Evolutionary conservation across 2,888 invertebrate species (phyloP), one percentile per base, ranked within the genome.

Genomic region (Metalampra italica): DNA sequence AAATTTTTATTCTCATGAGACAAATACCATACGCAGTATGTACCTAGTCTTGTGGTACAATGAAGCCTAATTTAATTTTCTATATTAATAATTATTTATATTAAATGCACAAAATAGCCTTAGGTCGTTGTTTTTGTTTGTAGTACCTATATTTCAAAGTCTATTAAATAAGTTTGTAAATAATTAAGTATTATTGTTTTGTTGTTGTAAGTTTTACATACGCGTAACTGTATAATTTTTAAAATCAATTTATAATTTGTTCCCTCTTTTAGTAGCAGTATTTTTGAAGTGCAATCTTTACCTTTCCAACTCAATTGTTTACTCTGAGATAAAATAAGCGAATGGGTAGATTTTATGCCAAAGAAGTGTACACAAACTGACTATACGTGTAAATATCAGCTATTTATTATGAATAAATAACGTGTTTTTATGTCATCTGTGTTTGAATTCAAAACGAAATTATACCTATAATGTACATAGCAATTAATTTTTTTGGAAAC

Each of bases 261-360:
- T 54, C 55, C 57, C 53, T 55, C 62, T 56, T 59, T 60, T 63
- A 65, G 53, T 65, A 67, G 61, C 82, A 83, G 82, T 84, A 84
- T 85, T 83, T 80, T 79, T 72, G 67, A 74, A 79, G 86, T 85
- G 86, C 86, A 86, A 86, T 87, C 72, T 71, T 64, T 64, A 57
- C 70, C 58, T 57, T 52, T 54, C 50, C 22, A 5, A 22, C 22
- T 22, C 22, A 5, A 62, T 55, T 53, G 58, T 64, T n/a, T n/a
- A 51, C 54, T 60, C 53, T 62, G 63, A 66, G 55, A 57, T 64
- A 56, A 52, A 49, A 54, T 55, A 60, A 62, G 62, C 60, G 67
- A 71, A 78, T 78, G 81, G 72, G 79, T 85, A 84, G 84, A 71
- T 77, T 71, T 73, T 74, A 85, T 82, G 75, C 87, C 86, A 87